Base-by-base conservation (phyloP, 2,113 vertebrate genomes). In the Madoqua kirkii region DNA sequence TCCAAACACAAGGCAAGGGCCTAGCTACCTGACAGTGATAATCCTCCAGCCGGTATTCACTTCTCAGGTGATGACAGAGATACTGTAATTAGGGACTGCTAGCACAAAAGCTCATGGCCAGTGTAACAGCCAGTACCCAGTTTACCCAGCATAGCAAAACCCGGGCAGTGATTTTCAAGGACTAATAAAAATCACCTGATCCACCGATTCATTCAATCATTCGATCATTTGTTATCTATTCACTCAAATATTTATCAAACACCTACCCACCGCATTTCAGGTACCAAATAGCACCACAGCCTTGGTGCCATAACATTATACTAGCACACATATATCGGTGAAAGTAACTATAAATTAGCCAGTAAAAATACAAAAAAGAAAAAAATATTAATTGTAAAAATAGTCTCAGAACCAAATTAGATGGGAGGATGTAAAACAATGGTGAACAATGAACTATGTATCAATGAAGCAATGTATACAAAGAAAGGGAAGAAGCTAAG, bases 1-100 rank as follows among this genome's bases (percentile, higher is more conserved):
- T 97, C 95, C 96, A 98, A 98, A 97, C 95, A 89, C 84, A 87
- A 96, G 85, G 84, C 96, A 96, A 98, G 95, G 97, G 94, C 96
- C 83, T 87, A 96, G 97, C 81, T 95, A 93, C 95, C 98, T 60
- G 84, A 98, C 96, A 98, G 96, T 89, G 96, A 94, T 81, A 97
- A 98, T 97, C 97, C 96, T 89, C 83, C 95, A 94, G 93, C 97
- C 96, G 95, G 97, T 97, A 85, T 97, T 96, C 96, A 97, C 87
- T 93, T 93, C 96, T 93, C 96, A 94, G 9, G 95, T 96, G 98
- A 96, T 98, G 97, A 98, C 93, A 98, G 97, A 96, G 94, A 96
- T 93, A 96, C 55, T 97, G 92, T 97, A 96, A 98, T 96, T 92
- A 98, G 71, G 0, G 78, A 98, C 97, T 93, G 97, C 96, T 96